Percentiles rank a stretch among this genome's conserved stretches.
Conservation (phyloP, 2,113 vertebrate species). For the Seriola dumerili region DNA sequence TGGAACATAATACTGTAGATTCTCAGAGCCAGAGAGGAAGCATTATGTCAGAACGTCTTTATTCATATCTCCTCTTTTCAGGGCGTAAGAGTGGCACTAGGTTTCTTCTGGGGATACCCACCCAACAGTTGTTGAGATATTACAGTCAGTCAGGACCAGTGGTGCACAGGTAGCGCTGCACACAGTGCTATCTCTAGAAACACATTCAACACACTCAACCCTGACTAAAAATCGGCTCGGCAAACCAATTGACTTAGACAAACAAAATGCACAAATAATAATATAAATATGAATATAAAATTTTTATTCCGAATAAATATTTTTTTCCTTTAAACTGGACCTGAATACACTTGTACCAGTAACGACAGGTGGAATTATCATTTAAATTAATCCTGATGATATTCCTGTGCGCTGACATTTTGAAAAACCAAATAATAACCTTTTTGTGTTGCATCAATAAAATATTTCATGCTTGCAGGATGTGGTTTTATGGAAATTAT, state of each 20-base stretch:
- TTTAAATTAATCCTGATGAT: constrained; percentile 5
- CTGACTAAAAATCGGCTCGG: no score
- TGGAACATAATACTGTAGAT: no score
- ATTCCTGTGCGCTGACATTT: not conserved
- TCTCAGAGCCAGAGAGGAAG: no score
- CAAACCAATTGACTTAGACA: no score
- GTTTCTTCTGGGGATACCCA: not conserved
- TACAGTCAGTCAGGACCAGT: not conserved
- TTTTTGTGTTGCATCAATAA: constrained; percentile 23
- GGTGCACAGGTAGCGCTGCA: no score
- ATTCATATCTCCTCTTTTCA: no score
- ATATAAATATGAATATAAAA: no score
- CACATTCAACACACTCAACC: no score
- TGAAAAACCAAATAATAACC: not conserved
- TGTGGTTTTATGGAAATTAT: constrained; percentile 44
- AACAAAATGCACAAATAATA: no score
- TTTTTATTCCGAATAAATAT: not conserved
- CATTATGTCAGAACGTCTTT: no score
- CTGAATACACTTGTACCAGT: not conserved
- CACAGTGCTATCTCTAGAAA: not conserved
- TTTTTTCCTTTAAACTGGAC: not conserved
- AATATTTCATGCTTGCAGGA: constrained; percentile 26
- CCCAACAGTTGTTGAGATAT: not conserved
- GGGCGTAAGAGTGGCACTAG: not conserved
- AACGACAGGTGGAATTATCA: not conserved